These are phyloP conservation scores for Drosophila erecta DNA, from an alignment of 1,140 invertebrate genomes.

Conservation along the genomic window DNA sequence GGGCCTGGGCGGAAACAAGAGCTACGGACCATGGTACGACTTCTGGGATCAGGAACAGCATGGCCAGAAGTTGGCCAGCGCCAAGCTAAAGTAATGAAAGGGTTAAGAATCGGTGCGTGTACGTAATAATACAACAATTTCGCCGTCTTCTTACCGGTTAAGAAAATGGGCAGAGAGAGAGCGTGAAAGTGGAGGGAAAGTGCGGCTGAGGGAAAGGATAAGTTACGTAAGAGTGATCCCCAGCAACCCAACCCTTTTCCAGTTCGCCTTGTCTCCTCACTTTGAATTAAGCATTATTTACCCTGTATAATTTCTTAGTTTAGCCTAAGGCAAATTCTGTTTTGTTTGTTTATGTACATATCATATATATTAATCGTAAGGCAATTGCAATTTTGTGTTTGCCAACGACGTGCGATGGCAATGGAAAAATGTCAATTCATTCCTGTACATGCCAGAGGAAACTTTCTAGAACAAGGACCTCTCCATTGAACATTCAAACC, in stretches of 20 bases:
- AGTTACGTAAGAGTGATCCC: background rate
- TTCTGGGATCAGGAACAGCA: constrained; percentile 88
- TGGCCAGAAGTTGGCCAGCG: constrained; percentile 52
- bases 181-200: constrained; percentile 4
- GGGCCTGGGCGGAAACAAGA: constrained; percentile 85
- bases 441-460: constrained; percentile 2
- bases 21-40: constrained; percentile 95
- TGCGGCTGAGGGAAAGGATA: constrained; percentile 11
- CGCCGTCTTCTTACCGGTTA: constrained; percentile 79
- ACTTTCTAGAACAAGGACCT: constrained; percentile 20
- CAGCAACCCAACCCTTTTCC: constrained; percentile 4
- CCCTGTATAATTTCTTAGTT: constrained; percentile 24
- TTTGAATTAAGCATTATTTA: constrained; percentile 24
- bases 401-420: background rate
- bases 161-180: constrained; percentile 67
- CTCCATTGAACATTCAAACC: constrained; percentile 8
- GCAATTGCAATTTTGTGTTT: constrained; percentile 13
- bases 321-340: constrained; percentile 26
- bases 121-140: constrained; percentile 67
- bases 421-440: background rate
- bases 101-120: constrained; percentile 68
- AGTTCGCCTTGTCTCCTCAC: constrained; percentile 7
- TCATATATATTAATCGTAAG: constrained; percentile 21
- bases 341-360: constrained; percentile 49
- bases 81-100: constrained; percentile 75